Evolutionary conservation across 1,140 invertebrate genomes (phyloP).

Genomic region (Cotesia vestalis): DNA sequence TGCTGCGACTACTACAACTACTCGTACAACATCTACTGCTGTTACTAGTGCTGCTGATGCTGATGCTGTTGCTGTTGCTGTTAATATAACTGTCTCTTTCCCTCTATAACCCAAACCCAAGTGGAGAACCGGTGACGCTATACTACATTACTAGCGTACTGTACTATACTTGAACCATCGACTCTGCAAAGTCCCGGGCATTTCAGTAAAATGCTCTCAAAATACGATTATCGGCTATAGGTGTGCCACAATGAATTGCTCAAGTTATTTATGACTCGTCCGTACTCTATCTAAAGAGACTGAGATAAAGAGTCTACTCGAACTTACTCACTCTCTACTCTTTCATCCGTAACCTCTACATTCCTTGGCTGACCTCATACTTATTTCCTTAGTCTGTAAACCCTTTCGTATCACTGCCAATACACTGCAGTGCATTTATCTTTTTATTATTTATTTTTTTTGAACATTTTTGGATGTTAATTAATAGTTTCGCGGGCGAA

Average conservation of each 20-base stretch:
- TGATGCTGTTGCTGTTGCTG: background rate
- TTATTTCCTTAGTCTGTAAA: background rate
- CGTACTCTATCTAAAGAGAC: background rate
- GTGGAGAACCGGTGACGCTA: slow-evolving; percentile 50
- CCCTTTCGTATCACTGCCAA: background rate
- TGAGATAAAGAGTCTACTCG: background rate
- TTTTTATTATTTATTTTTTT: background rate
- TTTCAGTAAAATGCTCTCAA: slow-evolving; percentile 65
- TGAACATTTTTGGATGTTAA: no score
- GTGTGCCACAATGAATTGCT: slow-evolving; percentile 62
- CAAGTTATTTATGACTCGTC: slow-evolving; percentile 52
- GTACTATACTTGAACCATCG: slow-evolving; percentile 45
- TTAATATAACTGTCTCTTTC: slow-evolving; percentile 5
- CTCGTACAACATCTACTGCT: slow-evolving; percentile 24
- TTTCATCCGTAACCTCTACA: slow-evolving; percentile 6
- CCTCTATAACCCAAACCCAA: slow-evolving; percentile 44
- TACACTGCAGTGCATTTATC: background rate
- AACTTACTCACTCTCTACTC: background rate
- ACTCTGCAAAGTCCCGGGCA: slow-evolving; percentile 51
- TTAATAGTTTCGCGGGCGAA: no score
- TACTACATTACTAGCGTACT: no score
- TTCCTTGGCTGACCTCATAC: background rate
- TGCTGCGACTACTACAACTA: slow-evolving; percentile 42
- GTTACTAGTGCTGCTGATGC: slow-evolving; percentile 1
- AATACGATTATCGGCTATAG: slow-evolving; percentile 65